Evolutionary conservation across 2,888 invertebrate species (phyloP).

Genomic region (Eutolmus rufibarbis): DNA sequence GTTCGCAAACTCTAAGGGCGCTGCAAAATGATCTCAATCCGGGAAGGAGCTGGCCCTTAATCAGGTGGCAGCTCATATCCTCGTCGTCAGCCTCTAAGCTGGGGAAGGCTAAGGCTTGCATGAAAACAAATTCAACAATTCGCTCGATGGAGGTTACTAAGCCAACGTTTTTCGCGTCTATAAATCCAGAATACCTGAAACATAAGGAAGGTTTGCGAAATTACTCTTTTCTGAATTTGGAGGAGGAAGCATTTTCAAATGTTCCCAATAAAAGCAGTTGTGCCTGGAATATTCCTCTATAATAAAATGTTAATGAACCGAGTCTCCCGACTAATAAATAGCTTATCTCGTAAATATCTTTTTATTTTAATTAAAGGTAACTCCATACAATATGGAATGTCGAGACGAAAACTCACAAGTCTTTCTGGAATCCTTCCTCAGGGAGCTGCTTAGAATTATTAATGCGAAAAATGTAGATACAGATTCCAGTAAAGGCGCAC

Average conservation of each 20-base stretch:
- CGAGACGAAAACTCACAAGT: constrained; percentile 65
- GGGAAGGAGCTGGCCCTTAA: constrained; percentile 83
- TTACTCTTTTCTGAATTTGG: not conserved
- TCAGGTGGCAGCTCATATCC: constrained; percentile 78
- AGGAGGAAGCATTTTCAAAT: not conserved
- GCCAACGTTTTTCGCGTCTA: constrained; percentile 80
- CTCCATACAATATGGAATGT: not conserved
- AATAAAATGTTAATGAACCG: not conserved
- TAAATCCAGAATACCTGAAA: constrained; percentile 76
- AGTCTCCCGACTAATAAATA: not conserved
- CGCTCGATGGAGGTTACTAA: constrained; percentile 87
- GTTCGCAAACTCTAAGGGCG: constrained; percentile 85
- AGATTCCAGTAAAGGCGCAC: constrained; percentile 79
- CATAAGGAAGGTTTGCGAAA: not conserved
- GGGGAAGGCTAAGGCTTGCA: constrained; percentile 87
- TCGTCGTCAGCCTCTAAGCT: constrained; percentile 82
- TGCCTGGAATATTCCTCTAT: not conserved
- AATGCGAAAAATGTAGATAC: constrained; percentile 85
- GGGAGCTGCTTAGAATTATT: constrained; percentile 85
- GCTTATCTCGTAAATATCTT: not conserved
- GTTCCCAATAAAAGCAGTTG: not conserved
- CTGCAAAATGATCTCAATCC: constrained; percentile 87
- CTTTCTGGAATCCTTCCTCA: constrained; percentile 93
- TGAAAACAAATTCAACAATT: constrained; percentile 86
- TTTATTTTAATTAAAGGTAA: not conserved